Evolutionary conservation across 2,797 vertebrate species (phyloP).

Genomic region (Cyclopterus lumpus): DNA sequence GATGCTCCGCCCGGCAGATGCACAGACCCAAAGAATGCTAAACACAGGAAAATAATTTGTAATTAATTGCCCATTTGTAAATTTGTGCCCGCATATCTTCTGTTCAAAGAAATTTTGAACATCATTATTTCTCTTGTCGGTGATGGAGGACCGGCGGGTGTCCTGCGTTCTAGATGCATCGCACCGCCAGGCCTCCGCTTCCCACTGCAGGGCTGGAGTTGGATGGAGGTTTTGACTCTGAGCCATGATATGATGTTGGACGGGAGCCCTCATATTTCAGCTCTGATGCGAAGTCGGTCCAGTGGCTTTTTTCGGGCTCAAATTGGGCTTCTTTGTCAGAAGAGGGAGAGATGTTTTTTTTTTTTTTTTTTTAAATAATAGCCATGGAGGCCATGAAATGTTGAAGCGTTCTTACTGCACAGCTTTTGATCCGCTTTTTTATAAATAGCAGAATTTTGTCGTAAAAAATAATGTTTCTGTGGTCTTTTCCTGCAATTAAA

Average conservation of each 20-base stretch:
- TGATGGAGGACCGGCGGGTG: slow-evolving; percentile 46
- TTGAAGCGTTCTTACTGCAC: slow-evolving; percentile 61
- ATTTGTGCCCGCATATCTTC: slow-evolving; percentile 41
- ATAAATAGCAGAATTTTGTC: slow-evolving; percentile 82
- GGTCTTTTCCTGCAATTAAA: slow-evolving; percentile 82
- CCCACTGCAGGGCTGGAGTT: slow-evolving; percentile 51
- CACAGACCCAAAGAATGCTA: slow-evolving; percentile 43
- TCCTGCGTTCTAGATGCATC: no score
- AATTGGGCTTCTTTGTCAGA: slow-evolving; percentile 74
- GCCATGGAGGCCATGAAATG: slow-evolving; percentile 68
- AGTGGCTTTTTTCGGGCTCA: slow-evolving; percentile 65
- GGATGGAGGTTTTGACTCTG: slow-evolving; percentile 58
- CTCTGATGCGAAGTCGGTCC: slow-evolving; percentile 66
- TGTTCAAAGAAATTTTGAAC: slow-evolving; percentile 48
- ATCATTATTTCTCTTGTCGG: slow-evolving; percentile 30
- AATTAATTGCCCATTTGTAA: slow-evolving; percentile 59
- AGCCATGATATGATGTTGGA: slow-evolving; percentile 68
- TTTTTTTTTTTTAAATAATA: slow-evolving; percentile 58
- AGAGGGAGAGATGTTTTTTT: slow-evolving; percentile 64
- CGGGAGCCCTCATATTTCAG: slow-evolving; percentile 64
- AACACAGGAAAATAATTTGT: slow-evolving; percentile 54
- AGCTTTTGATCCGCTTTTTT: slow-evolving; percentile 79
- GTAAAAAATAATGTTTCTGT: slow-evolving; percentile 81
- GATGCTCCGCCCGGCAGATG: slow-evolving; percentile 50
- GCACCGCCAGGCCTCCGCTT: no score